A percentile compares a stretch with the other conserved stretches of the same genome.
phyloP scores from a whole-genome alignment of 64 coral and sea anemone species.

The Pocillopora damicornis region DNA sequence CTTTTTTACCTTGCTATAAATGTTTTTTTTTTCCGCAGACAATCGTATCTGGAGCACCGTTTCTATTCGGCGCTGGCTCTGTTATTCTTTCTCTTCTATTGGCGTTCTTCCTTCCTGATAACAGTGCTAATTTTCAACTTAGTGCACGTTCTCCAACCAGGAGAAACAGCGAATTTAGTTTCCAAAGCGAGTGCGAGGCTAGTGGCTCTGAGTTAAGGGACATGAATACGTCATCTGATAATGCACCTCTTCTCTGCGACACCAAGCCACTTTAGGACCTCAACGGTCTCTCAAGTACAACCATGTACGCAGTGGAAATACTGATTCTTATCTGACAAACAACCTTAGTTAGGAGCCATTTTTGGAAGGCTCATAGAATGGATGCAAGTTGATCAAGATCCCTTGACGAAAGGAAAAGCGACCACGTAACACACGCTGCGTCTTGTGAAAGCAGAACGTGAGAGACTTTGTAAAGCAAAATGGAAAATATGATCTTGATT shows the following conservation, averaged over 20 bases:
- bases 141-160: constrained; percentile 56
- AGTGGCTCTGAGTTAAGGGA: constrained; percentile 24
- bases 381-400: too few species aligned
- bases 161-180: constrained; percentile 42
- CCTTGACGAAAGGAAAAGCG: background rate
- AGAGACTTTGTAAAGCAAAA: too few species aligned
- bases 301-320: background rate
- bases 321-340: background rate
- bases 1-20: background rate
- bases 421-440: too few species aligned
- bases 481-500: too few species aligned
- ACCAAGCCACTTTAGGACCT: constrained; percentile 12
- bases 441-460: too few species aligned
- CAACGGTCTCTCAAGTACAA: background rate
- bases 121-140: constrained; percentile 20
- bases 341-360: background rate
- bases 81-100: constrained; percentile 80
- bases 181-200: constrained; percentile 54
- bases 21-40: constrained; percentile 44
- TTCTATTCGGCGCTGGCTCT: constrained; percentile 92
- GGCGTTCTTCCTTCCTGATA: constrained; percentile 89
- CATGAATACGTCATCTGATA: constrained; percentile 3
- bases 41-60: constrained; percentile 79
- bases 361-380: too few species aligned
- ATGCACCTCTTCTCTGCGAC: constrained; percentile 7